phyloP scores from a whole-genome alignment of 2,797 vertebrate species.

The Ceyx erithaca region DNA sequence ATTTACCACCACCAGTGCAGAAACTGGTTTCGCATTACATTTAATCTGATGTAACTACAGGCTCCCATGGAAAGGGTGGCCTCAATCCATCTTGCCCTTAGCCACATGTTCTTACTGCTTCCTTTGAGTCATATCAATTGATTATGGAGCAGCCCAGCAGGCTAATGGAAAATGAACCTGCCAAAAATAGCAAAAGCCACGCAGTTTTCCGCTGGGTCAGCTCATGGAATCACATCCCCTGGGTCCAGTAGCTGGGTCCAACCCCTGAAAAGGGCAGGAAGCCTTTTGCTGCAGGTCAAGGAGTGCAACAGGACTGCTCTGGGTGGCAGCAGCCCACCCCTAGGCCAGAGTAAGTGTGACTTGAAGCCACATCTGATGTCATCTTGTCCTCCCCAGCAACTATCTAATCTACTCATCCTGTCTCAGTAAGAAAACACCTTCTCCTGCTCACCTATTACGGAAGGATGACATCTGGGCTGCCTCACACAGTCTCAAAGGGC shows the following conservation, averaged over 20 bases:
- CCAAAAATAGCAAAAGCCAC: background rate
- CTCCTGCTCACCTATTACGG: background rate
- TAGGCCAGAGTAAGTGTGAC: background rate
- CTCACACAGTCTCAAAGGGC: background rate
- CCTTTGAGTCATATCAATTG: slow-evolving; percentile 9
- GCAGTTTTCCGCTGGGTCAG: background rate
- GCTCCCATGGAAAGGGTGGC: background rate
- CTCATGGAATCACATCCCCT: background rate
- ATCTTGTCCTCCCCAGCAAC: background rate
- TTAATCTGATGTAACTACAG: background rate
- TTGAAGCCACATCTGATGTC: background rate
- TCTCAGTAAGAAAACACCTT: background rate
- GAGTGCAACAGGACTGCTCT: background rate
- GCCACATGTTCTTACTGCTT: background rate
- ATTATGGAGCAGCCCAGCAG: background rate
- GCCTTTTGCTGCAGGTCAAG: background rate
- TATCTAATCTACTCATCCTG: background rate
- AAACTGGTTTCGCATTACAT: background rate
- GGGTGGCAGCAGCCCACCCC: background rate
- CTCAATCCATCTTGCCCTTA: background rate
- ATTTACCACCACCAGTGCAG: background rate
- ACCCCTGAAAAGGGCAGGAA: background rate
- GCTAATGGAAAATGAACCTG: background rate
- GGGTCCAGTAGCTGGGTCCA: background rate
- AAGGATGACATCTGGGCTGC: background rate